Base-by-base conservation (phyloP, 1,140 invertebrate genomes). In the Plutomurus gul region DNA sequence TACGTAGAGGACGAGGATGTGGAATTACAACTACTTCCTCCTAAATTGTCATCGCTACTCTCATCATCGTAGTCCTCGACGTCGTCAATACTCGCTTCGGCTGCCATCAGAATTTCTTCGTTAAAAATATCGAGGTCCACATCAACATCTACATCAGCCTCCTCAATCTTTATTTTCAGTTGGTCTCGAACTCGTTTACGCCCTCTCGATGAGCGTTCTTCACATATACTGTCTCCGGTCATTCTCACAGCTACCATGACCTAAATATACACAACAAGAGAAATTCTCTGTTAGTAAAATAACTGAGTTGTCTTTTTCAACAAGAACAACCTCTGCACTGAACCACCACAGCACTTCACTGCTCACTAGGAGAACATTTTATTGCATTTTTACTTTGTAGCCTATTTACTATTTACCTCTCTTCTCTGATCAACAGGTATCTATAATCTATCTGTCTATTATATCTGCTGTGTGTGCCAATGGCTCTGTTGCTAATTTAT, bases 191-290 rank as follows among this genome's bases (percentile, higher is more conserved):
- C 56, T 73, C 75, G 75, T 77, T 82, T 82, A 20, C 82, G 82
- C 73, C 82, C 78, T 46, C 82, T 39, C 16, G 47, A 51, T 51
- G 65, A 74, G 37, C 76, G 76, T 71, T 80, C 78, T 30, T 78
- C 78, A 27, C 72, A 76, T 60, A 71, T 76, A 43, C 82, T 80
- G 39, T 82, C 82, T 56, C 82, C 77, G 22, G 79, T 81, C 82
- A 82, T 82, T 37, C 40, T 82, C 49, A 51, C 77, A 22, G 46
- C 77, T 75, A 82, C 82, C 79, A 82, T 82, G 79, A 78, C 82
- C 82, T 82, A 70, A 43, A 11, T 39, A 33, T 43, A 43, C 33
- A 79, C 71, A 65, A 75, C 22, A 70, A 49, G 4, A 70, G 18
- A 33, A 30, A 7, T n/a, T 16, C 60, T n/a, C n/a, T n/a, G n/a